Evolutionary conservation across 2,797 vertebrate species (phyloP).

Genomic region (Premnoplex brunnescens): DNA sequence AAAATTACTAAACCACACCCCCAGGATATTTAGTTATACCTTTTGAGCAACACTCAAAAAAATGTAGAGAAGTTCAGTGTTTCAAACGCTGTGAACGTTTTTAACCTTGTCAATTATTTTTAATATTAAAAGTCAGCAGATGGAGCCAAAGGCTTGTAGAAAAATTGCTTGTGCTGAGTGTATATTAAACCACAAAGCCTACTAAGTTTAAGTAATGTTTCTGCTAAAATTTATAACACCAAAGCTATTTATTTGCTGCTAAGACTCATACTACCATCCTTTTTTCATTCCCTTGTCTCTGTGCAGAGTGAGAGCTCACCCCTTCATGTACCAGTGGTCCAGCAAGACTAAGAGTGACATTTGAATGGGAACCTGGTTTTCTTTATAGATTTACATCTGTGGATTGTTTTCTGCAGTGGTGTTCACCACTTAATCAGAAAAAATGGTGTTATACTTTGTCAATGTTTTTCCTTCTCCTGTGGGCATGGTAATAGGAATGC

Average conservation of each 20-base stretch:
- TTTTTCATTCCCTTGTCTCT: not conserved
- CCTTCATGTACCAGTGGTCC: not conserved
- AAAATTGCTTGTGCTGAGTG: conserved; percentile 56
- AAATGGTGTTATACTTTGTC: not conserved
- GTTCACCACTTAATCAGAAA: not conserved
- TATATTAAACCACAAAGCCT: conserved; percentile 28
- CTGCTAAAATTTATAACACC: not conserved
- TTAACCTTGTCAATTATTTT: conserved; percentile 40
- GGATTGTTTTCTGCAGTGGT: not conserved
- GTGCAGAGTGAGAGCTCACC: not conserved
- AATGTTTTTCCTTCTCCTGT: not conserved
- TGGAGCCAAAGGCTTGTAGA: conserved; percentile 80
- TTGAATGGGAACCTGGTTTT: not conserved
- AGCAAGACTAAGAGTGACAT: not conserved
- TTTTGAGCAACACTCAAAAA: not conserved
- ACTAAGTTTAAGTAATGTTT: not conserved
- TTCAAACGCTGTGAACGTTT: not conserved
- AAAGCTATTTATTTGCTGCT: not conserved
- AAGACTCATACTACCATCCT: not conserved
- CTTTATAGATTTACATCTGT: not conserved
- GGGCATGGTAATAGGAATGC: not conserved
- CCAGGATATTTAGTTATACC: not conserved
- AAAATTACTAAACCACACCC: not conserved
- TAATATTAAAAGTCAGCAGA: conserved; percentile 80
- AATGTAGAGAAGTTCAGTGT: not conserved